Evolutionary conservation across 1,140 invertebrate genomes (phyloP).

Genomic region (Bilobella aurantiaca): DNA sequence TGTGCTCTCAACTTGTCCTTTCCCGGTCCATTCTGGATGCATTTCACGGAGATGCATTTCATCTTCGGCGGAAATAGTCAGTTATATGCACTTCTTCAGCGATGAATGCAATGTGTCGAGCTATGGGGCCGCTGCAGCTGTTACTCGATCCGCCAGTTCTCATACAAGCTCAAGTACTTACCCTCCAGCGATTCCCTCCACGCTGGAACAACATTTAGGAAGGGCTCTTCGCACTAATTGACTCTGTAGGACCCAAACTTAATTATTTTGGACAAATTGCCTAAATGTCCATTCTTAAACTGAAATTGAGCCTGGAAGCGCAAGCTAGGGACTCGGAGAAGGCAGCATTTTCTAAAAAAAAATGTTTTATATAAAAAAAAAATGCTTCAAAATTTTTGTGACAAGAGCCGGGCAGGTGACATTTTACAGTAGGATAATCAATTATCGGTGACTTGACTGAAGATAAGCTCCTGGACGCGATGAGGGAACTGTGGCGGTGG

Average conservation of each 20-base stretch:
- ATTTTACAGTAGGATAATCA: no score
- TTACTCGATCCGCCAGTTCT: background rate
- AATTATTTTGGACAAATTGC: slow-evolving; percentile 6
- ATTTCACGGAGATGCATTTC: background rate
- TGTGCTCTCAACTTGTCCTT: background rate
- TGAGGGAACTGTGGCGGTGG: background rate
- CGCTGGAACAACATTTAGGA: background rate
- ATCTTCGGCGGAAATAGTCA: background rate
- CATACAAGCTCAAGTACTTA: background rate
- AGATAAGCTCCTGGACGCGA: no score
- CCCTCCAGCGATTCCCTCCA: background rate
- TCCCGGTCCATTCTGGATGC: slow-evolving; percentile 2
- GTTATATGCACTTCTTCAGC: background rate
- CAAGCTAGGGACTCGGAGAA: no score
- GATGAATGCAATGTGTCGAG: no score
- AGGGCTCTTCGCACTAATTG: background rate
- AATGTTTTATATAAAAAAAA: no score
- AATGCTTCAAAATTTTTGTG: no score
- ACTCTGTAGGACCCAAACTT: background rate
- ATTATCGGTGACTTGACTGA: no score
- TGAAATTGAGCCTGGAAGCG: no score
- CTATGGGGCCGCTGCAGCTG: background rate
- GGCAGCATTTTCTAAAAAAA: no score
- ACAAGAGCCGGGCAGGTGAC: no score
- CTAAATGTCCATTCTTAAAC: background rate